phyloP scores from a whole-genome alignment of 2,113 vertebrate species.

The Tapirus terrestris region DNA sequence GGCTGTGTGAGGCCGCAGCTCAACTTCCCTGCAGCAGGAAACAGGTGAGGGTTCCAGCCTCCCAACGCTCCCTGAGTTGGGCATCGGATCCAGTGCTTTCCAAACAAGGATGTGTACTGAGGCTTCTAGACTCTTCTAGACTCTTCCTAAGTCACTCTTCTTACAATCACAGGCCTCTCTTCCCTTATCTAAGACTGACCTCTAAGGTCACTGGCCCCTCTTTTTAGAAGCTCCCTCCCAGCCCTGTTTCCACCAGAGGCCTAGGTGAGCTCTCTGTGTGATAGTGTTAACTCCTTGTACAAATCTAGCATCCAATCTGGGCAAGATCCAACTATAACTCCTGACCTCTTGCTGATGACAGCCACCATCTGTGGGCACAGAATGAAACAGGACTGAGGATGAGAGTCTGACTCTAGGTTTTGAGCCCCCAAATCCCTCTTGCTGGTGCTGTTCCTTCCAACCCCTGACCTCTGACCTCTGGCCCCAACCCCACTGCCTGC shows the following conservation, averaged over 20 bases:
- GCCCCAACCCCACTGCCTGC: not conserved
- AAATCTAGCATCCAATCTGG: not conserved
- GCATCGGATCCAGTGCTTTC: not conserved
- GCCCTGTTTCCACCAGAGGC: not conserved
- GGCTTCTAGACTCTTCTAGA: not conserved
- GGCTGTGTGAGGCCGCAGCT: not conserved
- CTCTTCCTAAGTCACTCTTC: not conserved
- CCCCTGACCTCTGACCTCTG: not conserved
- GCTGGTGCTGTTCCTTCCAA: not conserved
- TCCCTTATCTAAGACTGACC: not conserved
- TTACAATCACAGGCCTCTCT: not conserved
- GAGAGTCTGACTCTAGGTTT: not conserved
- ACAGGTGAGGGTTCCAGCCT: not conserved
- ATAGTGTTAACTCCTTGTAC: not conserved
- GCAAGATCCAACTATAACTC: not conserved
- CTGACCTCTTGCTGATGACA: not conserved
- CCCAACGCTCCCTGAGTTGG: not conserved
- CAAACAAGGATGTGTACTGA: not conserved
- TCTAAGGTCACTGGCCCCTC: not conserved
- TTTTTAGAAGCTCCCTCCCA: not conserved
- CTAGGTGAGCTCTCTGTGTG: not conserved
- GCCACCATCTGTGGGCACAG: not conserved
- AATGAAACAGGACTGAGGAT: not conserved
- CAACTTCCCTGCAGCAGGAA: not conserved
- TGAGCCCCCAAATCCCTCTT: not conserved